phyloP scores from a whole-genome alignment of 2,113 vertebrate species.

The Calidris pygmaea region DNA sequence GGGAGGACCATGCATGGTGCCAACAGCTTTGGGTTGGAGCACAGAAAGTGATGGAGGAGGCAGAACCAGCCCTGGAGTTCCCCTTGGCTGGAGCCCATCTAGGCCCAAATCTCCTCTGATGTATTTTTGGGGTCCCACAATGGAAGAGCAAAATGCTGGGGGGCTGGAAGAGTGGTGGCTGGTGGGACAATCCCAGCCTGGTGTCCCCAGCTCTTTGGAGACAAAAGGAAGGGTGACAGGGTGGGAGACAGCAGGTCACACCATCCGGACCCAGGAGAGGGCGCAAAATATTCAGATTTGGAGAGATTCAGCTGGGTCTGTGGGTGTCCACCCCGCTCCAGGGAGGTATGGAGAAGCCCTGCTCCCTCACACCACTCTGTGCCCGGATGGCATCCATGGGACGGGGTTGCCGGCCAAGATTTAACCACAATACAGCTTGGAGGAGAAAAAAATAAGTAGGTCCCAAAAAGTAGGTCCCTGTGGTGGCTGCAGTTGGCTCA shows the following conservation, averaged over 20 bases:
- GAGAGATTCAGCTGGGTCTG: not conserved
- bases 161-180: fast-evolving
- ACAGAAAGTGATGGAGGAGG: not conserved
- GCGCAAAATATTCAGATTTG: constrained; percentile 60
- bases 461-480: not conserved
- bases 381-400: not conserved
- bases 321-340: not conserved
- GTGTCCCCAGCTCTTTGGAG: not conserved
- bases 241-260: not conserved
- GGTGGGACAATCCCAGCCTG: not conserved
- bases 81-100: not conserved
- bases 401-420: fast-evolving
- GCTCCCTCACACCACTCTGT: not conserved
- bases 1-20: not conserved
- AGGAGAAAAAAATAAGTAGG: not conserved
- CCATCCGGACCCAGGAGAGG: constrained; percentile 59
- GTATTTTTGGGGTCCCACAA: not conserved
- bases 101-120: fast-evolving
- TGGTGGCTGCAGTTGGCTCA: not conserved
- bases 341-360: not conserved
- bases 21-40: not conserved
- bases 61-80: not conserved
- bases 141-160: not conserved
- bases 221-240: not conserved
- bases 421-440: not conserved